Evolutionary conservation across 2,797 vertebrate species (phyloP).

Genomic region (Spondyliosoma cantharus): DNA sequence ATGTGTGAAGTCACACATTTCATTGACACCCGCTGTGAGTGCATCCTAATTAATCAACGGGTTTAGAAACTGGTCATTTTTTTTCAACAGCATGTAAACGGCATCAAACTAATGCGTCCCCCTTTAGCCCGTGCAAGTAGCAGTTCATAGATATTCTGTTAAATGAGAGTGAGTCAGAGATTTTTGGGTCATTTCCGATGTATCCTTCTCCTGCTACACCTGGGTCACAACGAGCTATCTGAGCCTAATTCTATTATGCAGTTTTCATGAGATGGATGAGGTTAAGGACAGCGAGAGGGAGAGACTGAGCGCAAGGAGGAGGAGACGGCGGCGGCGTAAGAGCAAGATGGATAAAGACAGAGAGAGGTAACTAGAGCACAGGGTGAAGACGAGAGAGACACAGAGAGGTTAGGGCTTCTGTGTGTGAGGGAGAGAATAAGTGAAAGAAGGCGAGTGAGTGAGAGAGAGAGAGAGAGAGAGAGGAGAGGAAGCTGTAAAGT

Average conservation of each 20-base stretch:
- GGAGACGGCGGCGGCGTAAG: slow-evolving; percentile 50
- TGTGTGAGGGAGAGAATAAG: slow-evolving; percentile 57
- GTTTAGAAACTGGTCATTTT: slow-evolving; percentile 43
- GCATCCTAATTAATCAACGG: slow-evolving; percentile 34
- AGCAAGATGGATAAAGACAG: slow-evolving; percentile 71
- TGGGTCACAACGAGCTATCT: slow-evolving; percentile 67
- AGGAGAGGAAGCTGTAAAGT: slow-evolving; percentile 78
- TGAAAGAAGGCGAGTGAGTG: slow-evolving; percentile 50
- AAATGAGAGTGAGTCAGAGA: slow-evolving; percentile 43
- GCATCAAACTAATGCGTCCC: slow-evolving; percentile 43
- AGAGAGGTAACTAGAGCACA: slow-evolving; percentile 72
- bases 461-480: slow-evolving; percentile 65
- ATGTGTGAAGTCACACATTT: slow-evolving; percentile 50
- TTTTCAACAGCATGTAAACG: slow-evolving; percentile 31
- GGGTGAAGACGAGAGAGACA: slow-evolving; percentile 58
- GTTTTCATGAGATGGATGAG: slow-evolving; percentile 78
- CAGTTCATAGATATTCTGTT: slow-evolving; percentile 41
- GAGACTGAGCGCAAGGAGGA: slow-evolving; percentile 41
- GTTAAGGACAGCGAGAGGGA: slow-evolving; percentile 64
- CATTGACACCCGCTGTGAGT: slow-evolving; percentile 25
- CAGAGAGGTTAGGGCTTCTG: slow-evolving; percentile 64
- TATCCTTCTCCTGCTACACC: slow-evolving; percentile 48
- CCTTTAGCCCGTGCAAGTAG: slow-evolving; percentile 18
- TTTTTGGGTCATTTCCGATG: slow-evolving; percentile 62
- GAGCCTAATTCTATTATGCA: slow-evolving; percentile 79